Base-by-base conservation (phyloP, 2,113 vertebrate species). In the Vicugna pacos region DNA sequence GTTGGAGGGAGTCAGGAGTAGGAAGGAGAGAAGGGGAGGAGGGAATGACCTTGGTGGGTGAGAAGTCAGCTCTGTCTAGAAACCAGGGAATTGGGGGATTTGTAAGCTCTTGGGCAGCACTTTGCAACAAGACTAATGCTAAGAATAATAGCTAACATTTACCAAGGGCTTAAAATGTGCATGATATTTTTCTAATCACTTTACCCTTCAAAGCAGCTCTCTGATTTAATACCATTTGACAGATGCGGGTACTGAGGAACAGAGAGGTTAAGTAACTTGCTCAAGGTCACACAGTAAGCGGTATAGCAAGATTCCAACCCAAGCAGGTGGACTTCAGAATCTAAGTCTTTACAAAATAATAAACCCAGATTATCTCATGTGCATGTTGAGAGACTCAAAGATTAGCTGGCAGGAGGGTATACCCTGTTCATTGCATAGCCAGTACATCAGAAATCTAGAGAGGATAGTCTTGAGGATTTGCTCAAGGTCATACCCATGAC, bases 41-140 rank as follows among this genome's bases (percentile, higher is more conserved):
- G 96, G 50, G 96, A 87, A 93, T 48, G 42, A 94, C 94, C 84
- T 94, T 86, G 91, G 84, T 0, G 0, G 16, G 50, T 16, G 50
- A 97, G 75, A 93, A 65, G 35, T 95, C 22, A 50, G 69, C 62
- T 75, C 48, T 42, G 1, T 58, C 73, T 30, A 56, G 93, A 88
- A 91, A 96, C 94, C 17, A 28, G 92, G 80, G 88, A 8, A 91
- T 48, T n/a, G 70, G 10, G 58, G 30, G 16, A 28, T 60, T 73
- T 95, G 85, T 65, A 95, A 76, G 24, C 32, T 96, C 52, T 92
- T 35, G 54, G 83, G 56, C 77, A 81, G 72, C 52, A 30, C 48
- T 75, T 83, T 70, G 46, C 0, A 0, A 26, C n/a, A 67, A 64
- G 72, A 19, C 48, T 46, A 65, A 52, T 20, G 42, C 13, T 12